Evolutionary conservation across 1,140 invertebrate genomes (phyloP).

Genomic region (Hyles vespertilio): DNA sequence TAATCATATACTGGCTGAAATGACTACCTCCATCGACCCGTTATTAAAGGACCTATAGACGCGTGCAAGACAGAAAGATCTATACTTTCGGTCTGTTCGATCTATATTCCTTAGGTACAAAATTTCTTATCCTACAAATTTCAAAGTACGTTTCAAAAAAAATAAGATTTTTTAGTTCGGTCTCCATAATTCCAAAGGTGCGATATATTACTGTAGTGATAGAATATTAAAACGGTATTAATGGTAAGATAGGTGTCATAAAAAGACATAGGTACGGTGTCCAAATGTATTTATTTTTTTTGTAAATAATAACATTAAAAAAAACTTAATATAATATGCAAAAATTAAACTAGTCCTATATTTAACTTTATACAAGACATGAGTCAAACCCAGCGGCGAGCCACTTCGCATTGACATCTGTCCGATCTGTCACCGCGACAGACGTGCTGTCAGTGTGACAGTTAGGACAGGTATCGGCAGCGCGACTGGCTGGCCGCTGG

Average conservation of each 20-base stretch:
- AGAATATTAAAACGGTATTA: too few relatives aligned
- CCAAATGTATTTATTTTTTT: conserved; percentile 74
- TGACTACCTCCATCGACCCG: too few relatives aligned
- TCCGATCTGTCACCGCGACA: conserved; percentile 25
- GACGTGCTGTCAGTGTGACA: conserved; percentile 13
- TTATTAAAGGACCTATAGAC: too few relatives aligned
- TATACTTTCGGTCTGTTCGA: too few relatives aligned
- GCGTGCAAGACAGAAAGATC: too few relatives aligned
- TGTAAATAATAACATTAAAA: conserved; percentile 49
- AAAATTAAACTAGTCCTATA: conserved; percentile 67
- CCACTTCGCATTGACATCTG: conserved; percentile 51
- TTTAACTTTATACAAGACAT: conserved; percentile 70
- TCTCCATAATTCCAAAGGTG: too few relatives aligned
- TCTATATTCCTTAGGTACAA: too few relatives aligned
- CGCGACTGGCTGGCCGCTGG: conserved; percentile 57
- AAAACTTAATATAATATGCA: conserved; percentile 51
- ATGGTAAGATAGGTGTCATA: background rate
- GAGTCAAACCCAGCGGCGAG: conserved; percentile 54
- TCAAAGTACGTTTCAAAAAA: too few relatives aligned
- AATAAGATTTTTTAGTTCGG: too few relatives aligned
- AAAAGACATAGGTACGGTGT: conserved; percentile 50
- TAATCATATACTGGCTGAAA: too few relatives aligned
- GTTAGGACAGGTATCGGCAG: conserved; percentile 27
- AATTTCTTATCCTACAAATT: too few relatives aligned
- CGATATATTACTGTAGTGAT: too few relatives aligned